Evolutionary conservation across 2,888 invertebrate species (phyloP).

Genomic region (Spodoptera exigua): DNA sequence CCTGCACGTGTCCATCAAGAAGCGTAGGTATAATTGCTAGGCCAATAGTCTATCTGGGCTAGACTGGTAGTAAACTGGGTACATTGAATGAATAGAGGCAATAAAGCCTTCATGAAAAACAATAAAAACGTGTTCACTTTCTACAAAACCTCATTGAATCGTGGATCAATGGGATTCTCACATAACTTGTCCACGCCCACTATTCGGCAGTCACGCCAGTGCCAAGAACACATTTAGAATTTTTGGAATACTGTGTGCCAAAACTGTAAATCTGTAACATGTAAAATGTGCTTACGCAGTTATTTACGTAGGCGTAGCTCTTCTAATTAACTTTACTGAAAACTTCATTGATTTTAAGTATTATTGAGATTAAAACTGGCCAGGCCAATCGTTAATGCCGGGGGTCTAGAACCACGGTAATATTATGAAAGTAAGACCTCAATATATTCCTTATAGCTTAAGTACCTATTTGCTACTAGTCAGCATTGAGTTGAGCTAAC

Average conservation of each 20-base stretch:
- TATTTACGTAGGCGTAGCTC: background rate
- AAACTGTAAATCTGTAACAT: conserved; percentile 6
- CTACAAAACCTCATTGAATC: background rate
- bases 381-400: background rate
- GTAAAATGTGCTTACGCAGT: conserved; percentile 2
- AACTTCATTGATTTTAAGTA: too few species aligned
- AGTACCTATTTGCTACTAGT: too few species aligned
- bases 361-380: too few species aligned
- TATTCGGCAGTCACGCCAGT: conserved; percentile 11
- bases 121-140: background rate
- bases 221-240: conserved; percentile 36
- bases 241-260: conserved; percentile 10
- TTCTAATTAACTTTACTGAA: background rate
- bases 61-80: too few species aligned
- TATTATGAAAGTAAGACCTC: background rate
- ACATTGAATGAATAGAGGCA: background rate
- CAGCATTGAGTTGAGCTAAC: conserved; percentile 1
- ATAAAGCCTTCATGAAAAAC: conserved; percentile 1
- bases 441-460: too few species aligned
- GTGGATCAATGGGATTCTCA: conserved; percentile 27
- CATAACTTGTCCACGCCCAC: conserved; percentile 27
- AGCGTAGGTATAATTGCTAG: too few species aligned
- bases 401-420: conserved; percentile 6
- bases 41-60: too few species aligned
- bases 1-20: too few species aligned